These are phyloP conservation scores for Marisa cornuarietis DNA, from an alignment of 1,140 invertebrate genomes.

Conservation along the genomic window DNA sequence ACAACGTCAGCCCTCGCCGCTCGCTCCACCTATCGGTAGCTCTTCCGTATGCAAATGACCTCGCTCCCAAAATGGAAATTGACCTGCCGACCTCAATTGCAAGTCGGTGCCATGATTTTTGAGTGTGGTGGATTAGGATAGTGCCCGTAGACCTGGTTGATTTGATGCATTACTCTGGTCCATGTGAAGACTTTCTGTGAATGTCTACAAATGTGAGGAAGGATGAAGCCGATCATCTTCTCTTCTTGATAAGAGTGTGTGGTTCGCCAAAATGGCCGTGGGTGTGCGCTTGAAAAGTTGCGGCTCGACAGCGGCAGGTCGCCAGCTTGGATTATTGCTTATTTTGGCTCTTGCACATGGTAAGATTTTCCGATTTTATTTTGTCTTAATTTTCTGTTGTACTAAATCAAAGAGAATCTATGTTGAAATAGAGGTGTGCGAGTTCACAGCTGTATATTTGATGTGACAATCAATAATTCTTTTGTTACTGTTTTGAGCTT, in stretches of 20 bases:
- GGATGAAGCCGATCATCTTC: no score
- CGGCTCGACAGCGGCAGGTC: background rate
- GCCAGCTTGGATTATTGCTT: slow-evolving; percentile 8
- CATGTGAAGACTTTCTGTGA: no score
- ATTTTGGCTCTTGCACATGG: slow-evolving; percentile 86
- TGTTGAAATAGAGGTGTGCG: no score
- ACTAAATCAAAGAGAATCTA: background rate
- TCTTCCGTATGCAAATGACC: slow-evolving; percentile 15
- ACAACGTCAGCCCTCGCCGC: no score
- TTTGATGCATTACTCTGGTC: no score
- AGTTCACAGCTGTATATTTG: no score
- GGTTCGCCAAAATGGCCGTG: slow-evolving; percentile 12
- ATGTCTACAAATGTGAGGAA: no score
- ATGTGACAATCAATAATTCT: no score
- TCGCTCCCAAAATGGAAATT: slow-evolving; percentile 29
- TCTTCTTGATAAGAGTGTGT: slow-evolving; percentile 3
- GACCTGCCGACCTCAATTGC: slow-evolving; percentile 28
- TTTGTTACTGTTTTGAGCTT: no score
- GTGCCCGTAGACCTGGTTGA: no score
- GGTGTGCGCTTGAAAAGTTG: slow-evolving; percentile 25
- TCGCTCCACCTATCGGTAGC: slow-evolving; percentile 16
- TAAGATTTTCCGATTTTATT: slow-evolving; percentile 75
- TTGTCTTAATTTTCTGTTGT: background rate
- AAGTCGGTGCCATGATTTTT: slow-evolving; percentile 25
- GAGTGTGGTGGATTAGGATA: slow-evolving; percentile 13